Evolutionary conservation across 1,140 invertebrate genomes (phyloP), one percentile per base, ranked within the genome.

Genomic region (Armadillidium nasatum): DNA sequence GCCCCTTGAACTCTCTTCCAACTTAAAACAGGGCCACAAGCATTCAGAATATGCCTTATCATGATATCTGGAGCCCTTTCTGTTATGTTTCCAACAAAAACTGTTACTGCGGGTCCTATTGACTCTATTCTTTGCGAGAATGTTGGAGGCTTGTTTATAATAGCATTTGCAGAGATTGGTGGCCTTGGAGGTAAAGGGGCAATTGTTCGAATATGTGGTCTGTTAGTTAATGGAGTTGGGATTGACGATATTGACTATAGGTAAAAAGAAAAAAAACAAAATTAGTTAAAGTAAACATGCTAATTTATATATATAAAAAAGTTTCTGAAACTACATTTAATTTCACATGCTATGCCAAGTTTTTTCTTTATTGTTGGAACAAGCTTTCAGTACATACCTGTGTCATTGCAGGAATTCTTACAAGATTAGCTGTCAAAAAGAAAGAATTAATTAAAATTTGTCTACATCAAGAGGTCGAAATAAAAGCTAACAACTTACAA

Each of bases 31-130:
- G 93, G 91, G 1, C 97, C 97, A 88, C 96, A 94, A 21, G 92
- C 90, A 67, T 89, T 91, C 70, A 99, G 87, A 83, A 99, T 92
- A 82, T 95, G 92, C 80, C 96, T 88, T 10, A 99, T 92, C 92
- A 99, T 94, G 10, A 92, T 89, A 85, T 99, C 96, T 0, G 95
- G 94, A 67, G 95, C 96, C 82, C 92, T 90, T 81, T 98, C 95
- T 83, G 94, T 94, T 76, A 99, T 99, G 86, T 99, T 99, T 23
- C 97, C 97, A 69, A 98, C 94, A 87, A 99, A 99, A 0, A 99
- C 96, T 19, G 96, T 98, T 15, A 98, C 96, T 0, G 95, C 90
- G 0, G 95, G 94, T 0, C 94, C 94, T 73, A 89, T 88, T 79
- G 84, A 79, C 73, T 82, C 80, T n/a, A 81, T 43, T 9, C 80